Percentiles rank a stretch among this genome's conserved stretches.
These are phyloP conservation scores for Sterrhoptilus dennistouni DNA, from an alignment of 2,113 vertebrate genomes.

Conservation along the genomic window DNA sequence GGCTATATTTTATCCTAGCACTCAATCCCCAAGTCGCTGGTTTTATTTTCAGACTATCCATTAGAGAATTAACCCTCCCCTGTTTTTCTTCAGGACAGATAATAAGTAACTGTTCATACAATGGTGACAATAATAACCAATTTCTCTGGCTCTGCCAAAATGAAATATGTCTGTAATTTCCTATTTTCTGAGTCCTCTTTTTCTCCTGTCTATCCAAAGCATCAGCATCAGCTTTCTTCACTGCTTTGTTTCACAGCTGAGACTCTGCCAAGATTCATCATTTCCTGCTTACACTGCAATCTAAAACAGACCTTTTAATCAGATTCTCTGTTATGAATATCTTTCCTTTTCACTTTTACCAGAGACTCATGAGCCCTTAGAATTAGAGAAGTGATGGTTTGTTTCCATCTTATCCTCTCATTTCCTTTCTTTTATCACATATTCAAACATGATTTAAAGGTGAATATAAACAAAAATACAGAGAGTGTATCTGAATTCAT, in stretches of 20 bases:
- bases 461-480: background rate
- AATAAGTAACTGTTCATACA: constrained; percentile 11
- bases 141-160: constrained; percentile 21
- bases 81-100: background rate
- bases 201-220: constrained; percentile 35
- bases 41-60: background rate
- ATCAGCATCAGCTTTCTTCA: constrained; percentile 52
- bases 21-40: background rate
- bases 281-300: constrained; percentile 61
- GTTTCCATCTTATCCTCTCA: constrained; percentile 47
- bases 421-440: constrained; percentile 42
- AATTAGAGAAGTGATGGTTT: constrained; percentile 23
- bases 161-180: constrained; percentile 61
- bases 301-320: constrained; percentile 52
- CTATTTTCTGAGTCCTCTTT: constrained; percentile 11
- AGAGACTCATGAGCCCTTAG: constrained; percentile 8
- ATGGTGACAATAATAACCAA: background rate
- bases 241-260: constrained; percentile 50
- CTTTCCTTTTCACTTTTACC: constrained; percentile 28
- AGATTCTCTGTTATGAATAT: constrained; percentile 17
- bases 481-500: background rate
- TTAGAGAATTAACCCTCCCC: background rate
- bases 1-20: background rate
- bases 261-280: constrained; percentile 55
- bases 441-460: constrained; percentile 6